Evolutionary conservation across 2,797 vertebrate species (phyloP).

Genomic region (Pitangus sulphuratus): DNA sequence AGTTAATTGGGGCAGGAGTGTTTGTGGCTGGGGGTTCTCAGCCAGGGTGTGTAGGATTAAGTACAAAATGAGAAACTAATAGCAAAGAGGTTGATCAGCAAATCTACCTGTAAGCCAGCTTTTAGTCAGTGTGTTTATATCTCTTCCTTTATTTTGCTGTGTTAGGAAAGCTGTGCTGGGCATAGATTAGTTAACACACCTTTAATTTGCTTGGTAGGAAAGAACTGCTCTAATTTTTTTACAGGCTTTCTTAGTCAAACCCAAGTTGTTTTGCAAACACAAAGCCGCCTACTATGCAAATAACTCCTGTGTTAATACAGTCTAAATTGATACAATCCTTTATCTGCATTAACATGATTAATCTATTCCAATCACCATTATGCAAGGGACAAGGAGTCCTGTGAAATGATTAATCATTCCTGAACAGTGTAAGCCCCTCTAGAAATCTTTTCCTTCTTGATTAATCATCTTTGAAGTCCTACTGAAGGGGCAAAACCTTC

Average conservation of each 20-base stretch:
- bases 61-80: not conserved
- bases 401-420: slow-evolving; percentile 78
- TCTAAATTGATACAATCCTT: slow-evolving; percentile 69
- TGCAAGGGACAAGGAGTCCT: slow-evolving; percentile 64
- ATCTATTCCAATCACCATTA: slow-evolving; percentile 74
- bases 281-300: slow-evolving; percentile 72
- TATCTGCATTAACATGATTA: slow-evolving; percentile 76
- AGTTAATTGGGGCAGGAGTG: not conserved
- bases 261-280: slow-evolving; percentile 57
- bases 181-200: not conserved
- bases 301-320: slow-evolving; percentile 70
- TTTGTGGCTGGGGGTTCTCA: not conserved
- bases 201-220: not conserved
- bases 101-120: not conserved
- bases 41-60: not conserved
- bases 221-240: not conserved
- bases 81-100: not conserved
- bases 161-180: not conserved
- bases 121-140: not conserved
- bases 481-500: slow-evolving; percentile 59
- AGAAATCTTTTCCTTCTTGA: slow-evolving; percentile 70
- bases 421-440: slow-evolving; percentile 68
- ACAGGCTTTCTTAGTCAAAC: not conserved
- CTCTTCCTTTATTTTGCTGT: not conserved
- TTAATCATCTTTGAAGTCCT: slow-evolving; percentile 78